Evolutionary conservation across 2,797 vertebrate genomes (phyloP), one percentile per base, ranked within the genome.

Genomic region (Acrossocheilus wenchowensis): DNA sequence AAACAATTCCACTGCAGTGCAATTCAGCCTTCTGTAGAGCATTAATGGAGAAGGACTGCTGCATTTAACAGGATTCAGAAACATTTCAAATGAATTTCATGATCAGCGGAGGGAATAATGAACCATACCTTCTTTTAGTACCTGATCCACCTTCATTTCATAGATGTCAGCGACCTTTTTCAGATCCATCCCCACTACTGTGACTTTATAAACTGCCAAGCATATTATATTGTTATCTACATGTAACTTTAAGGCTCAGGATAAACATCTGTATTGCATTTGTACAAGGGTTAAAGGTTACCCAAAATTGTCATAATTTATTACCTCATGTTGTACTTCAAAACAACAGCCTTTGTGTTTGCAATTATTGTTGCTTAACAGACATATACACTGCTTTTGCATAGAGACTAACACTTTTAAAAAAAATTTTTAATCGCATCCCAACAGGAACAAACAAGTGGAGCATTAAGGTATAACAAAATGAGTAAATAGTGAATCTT

Each of bases 121-220:
- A 78, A 23, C 30, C 19, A 1, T 78, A 89, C 90, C 90, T 87
- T 86, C 86, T 77, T 89, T 91, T 43, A 90, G 26, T 12, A 90
- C 88, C 9, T 73, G 2, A 1, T 66, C 84, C 15, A 90, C 89
- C 39, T 1, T 80, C 86, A 90, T 26, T 1, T 52, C 19, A 48
- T 89, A 90, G 30, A 64, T 50, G 68, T 89, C 87, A 1, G 88
- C 66, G 39, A 57, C 54, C 1, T 4, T 5, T 7, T 5, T 11
- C 7, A n/a, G 14, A 15, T 80, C 45, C 26, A 52, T 30, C 3
- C 0, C 34, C 68, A 66, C 1, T 10, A 89, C 66, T 21, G 23
- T 54, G 2, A 78, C 90, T 86, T 87, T 90, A 60, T 90, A 90
- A 77, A 87, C 90, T 90, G 88, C 19, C 57, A 78, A 84, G 45